Evolutionary conservation across 2,888 invertebrate species (phyloP), one percentile per base, ranked within the genome.

Genomic region (Tetheella fluctuosa): DNA sequence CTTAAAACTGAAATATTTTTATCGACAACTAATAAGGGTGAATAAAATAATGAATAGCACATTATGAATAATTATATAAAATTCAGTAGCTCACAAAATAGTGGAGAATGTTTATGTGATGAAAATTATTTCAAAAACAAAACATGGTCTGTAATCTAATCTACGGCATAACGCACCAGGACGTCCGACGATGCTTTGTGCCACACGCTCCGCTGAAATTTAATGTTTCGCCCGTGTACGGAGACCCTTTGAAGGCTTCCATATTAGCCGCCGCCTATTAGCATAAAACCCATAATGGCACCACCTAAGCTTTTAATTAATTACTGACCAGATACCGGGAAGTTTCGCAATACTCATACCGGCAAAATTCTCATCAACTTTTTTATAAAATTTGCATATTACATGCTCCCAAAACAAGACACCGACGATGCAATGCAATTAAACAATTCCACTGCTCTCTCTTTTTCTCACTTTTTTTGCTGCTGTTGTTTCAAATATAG

Each of bases 281-380:
- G 83, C 91, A 91, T 91, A 91, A 89, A 89, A 85, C 86, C 85
- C 86, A 87, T 88, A 88, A 88, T 86, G 80, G 84, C 81, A 84
- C 76, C 80, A 81, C 83, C 81, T 88, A 85, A 87, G 86, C 89
- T 85, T 88, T 88, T 90, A 91, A 91, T 91, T 91, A 90, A 91
- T 92, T 89, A 89, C 86, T 78, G 80, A 74, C 86, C 83, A 79
- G 78, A 83, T 77, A 79, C 79, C 69, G 78, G 74, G 78, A 82
- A 80, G 78, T 77, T 82, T 77, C 74, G 67, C 74, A 55, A 55
- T 10, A 74, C 68, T 75, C 73, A 77, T 79, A 77, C 70, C 63
- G 72, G 68, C 73, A 68, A 59, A 76, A 80, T 70, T 70, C 68
- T 74, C 71, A 64, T 69, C 72, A 73, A 72, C 73, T 81, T 82